These are phyloP conservation scores for Erpobdella octoculata DNA, from an alignment of 2,888 invertebrate species.

Conservation along the genomic window DNA sequence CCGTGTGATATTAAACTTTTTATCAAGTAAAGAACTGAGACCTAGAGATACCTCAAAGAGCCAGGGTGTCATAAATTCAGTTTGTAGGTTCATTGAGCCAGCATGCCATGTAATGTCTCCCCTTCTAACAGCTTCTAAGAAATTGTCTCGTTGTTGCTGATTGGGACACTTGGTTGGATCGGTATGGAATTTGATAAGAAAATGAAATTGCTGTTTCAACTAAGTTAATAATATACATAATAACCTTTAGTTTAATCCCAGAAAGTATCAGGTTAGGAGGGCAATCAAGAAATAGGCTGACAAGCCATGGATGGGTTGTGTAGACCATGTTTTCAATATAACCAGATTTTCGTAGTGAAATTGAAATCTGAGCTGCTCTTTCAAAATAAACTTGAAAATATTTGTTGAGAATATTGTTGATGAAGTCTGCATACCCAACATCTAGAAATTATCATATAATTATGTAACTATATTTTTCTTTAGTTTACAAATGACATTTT, in stretches of 20 bases:
- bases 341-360: conserved; percentile 33
- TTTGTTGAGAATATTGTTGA: conserved; percentile 44
- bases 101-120: conserved; percentile 48
- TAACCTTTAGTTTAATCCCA: conserved; percentile 42
- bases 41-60: conserved; percentile 42
- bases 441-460: conserved; percentile 38
- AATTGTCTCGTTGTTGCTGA: conserved; percentile 35
- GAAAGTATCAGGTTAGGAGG: conserved; percentile 42
- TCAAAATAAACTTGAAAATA: conserved; percentile 47
- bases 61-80: conserved; percentile 42
- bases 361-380: conserved; percentile 39
- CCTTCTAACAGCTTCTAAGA: conserved; percentile 39
- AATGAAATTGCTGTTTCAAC: neutral
- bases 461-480: too few species aligned
- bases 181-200: neutral
- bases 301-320: conserved; percentile 49
- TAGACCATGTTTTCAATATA: conserved; percentile 44
- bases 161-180: conserved; percentile 43
- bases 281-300: conserved; percentile 45
- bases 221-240: neutral
- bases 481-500: too few species aligned
- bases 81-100: conserved; percentile 50
- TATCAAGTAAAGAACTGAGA: conserved; percentile 41
- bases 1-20: conserved; percentile 40
- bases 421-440: conserved; percentile 47